Conservation (phyloP, 2,888 invertebrate species). For the Drosophila maculinotata region DNA sequence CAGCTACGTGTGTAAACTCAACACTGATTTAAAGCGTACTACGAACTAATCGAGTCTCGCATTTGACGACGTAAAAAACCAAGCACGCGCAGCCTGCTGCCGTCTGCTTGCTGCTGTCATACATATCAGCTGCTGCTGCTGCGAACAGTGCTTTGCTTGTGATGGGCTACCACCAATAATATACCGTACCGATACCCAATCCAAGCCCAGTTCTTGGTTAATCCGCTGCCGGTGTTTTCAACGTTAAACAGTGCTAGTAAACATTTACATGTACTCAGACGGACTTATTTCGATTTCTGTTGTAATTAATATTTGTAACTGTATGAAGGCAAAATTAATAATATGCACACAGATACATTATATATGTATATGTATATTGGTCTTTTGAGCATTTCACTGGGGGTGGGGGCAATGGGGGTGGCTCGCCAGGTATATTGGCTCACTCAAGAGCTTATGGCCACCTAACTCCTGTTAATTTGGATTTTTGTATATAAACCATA, state of each 20-base stretch:
- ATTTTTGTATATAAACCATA: too few relatives aligned
- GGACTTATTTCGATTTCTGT: neutral
- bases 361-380: slow-evolving; percentile 9
- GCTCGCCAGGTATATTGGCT: slow-evolving; percentile 7
- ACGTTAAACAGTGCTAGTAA: slow-evolving; percentile 3
- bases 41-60: neutral
- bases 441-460: neutral
- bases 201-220: slow-evolving; percentile 33
- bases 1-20: neutral
- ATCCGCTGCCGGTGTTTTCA: slow-evolving; percentile 61
- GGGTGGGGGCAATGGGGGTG: neutral
- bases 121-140: slow-evolving; percentile 72
- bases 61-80: slow-evolving; percentile 48
- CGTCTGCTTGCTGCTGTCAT: slow-evolving; percentile 41
- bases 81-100: slow-evolving; percentile 67
- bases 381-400: slow-evolving; percentile 55
- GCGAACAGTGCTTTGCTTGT: slow-evolving; percentile 27
- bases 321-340: slow-evolving; percentile 4
- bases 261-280: slow-evolving; percentile 8
- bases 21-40: neutral
- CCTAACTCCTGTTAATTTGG: too few relatives aligned
- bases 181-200: slow-evolving; percentile 39
- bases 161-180: slow-evolving; percentile 43
- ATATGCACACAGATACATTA: slow-evolving; percentile 21
- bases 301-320: neutral